Evolutionary conservation across 2,113 vertebrate genomes (phyloP), one percentile per base, ranked within the genome.

Genomic region (Malurus alboscapulatus): DNA sequence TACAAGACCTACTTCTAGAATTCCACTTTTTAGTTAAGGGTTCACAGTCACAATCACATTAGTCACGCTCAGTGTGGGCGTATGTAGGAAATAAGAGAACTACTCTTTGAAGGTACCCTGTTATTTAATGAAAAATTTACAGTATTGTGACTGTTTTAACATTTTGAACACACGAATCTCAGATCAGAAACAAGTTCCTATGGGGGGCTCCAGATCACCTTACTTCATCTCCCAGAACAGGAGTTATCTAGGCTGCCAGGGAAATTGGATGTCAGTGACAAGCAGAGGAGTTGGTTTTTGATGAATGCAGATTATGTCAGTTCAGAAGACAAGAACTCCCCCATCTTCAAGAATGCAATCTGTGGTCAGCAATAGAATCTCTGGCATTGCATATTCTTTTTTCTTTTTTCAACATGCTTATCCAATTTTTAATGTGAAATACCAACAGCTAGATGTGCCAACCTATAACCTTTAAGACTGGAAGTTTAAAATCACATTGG

Each of bases 121-220:
- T 66, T 71, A 92, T 85, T 92, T 91, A 93, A 85, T n/a, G 29
- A 69, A 89, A 89, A 36, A 48, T 59, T 94, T 76, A 45, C 50
- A 67, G 72, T 74, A 55, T 25, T 58, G 48, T 74, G 61, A 68
- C 72, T 95, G 44, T 42, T 93, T n/a, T 74, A 92, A 86, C 68
- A 67, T 78, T 68, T 58, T 48, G 53, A 93, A 92, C 36, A 94
- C 30, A 14, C 11, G 69, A 78, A 75, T 26, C 29, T 84, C 27
- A 79, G 36, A 87, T 72, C 40, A 90, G 57, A 95, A 36, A 63
- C 1, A 3, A 26, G 25, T 34, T 68, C 53, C 20, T 75, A 5
- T 3, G 9, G 88, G 59, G 45, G 27, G 22, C 17, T 58, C 32
- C 6, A 3, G 30, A 91, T 44, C 55, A 88, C 79, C 61, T 92